Base-by-base conservation (phyloP, 2,113 vertebrate species). In the Pseudolaguvia tuberculata region DNA sequence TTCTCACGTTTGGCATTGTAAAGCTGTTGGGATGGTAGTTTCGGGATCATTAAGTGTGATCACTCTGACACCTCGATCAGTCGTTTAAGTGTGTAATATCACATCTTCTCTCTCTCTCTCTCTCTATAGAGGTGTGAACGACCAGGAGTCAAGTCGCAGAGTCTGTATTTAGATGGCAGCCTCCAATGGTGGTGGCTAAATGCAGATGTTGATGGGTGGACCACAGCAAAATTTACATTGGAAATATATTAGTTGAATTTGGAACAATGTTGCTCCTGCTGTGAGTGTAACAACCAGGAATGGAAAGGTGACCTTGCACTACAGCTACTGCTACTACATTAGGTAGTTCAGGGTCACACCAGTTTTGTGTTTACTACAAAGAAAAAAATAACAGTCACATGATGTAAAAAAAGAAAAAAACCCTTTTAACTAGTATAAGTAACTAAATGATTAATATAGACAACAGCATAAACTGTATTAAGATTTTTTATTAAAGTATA, bases 41-140 rank as follows among this genome's bases (percentile, higher is more conserved):
- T 80, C 67, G 12, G 68, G 62, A 67, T 82, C 79, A 78, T 79
- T 82, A 81, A 70, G 50, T 67, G 73, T 76, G 77, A 81, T 82
- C 76, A 80, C 76, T 70, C 58, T 78, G 35, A 82, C 79, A 79
- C 80, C 80, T 84, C 14, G 21, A 23, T 31, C 25, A 67, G 58
- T 78, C 65, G 50, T 59, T 29, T 71, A 59, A 76, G 80, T 73
- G 71, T 77, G 77, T 73, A 67, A 56, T 55, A 65, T 71, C 73
- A 50, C 78, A 82, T 80, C 80, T 76, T 53, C 50, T 31, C 18
- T 55, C 57, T n/a, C 71, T 74, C 71, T 74, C 70, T 69, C 31
- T 42, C 39, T 42, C 39, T 42, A 9, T 42, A 23, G 48, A 83
- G 79, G 84, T 82, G 76, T 70, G 79, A 81, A 83, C 57, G 66